A percentile compares a stretch with the other conserved stretches of the same genome.
Evolutionary conservation across 2,113 vertebrate species (phyloP).

Genomic region (Zingel zingel): DNA sequence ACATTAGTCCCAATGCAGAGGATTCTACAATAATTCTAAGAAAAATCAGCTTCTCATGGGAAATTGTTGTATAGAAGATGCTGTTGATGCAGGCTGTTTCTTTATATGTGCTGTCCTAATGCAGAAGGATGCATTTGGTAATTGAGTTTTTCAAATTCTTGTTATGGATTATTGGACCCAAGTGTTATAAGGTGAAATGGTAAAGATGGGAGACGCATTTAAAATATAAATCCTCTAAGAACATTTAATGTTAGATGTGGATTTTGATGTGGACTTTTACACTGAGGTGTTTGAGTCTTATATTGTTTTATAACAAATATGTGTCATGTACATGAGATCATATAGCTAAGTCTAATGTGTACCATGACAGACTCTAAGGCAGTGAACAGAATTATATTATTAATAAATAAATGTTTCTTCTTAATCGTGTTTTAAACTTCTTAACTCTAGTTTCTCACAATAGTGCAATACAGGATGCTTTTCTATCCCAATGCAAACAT

Average conservation of each 20-base stretch:
- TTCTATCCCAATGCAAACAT: constrained; percentile 17
- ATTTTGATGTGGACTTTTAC: background rate
- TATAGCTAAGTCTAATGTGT: background rate
- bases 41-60: constrained; percentile 5
- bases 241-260: background rate
- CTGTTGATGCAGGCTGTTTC: background rate
- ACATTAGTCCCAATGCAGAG: background rate
- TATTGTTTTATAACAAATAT: constrained; percentile 12
- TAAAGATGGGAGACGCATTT: background rate
- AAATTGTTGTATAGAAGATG: background rate
- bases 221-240: background rate
- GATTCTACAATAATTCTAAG: background rate
- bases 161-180: background rate
- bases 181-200: background rate
- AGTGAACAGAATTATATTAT: background rate
- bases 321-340: background rate
- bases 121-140: background rate
- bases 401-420: too few species aligned
- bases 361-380: background rate
- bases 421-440: background rate
- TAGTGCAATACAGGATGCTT: background rate
- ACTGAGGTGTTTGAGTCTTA: background rate
- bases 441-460: background rate
- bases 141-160: background rate
- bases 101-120: background rate